These are phyloP conservation scores for Philhelius pedissequus DNA, from an alignment of 2,888 invertebrate species.

Conservation along the genomic window DNA sequence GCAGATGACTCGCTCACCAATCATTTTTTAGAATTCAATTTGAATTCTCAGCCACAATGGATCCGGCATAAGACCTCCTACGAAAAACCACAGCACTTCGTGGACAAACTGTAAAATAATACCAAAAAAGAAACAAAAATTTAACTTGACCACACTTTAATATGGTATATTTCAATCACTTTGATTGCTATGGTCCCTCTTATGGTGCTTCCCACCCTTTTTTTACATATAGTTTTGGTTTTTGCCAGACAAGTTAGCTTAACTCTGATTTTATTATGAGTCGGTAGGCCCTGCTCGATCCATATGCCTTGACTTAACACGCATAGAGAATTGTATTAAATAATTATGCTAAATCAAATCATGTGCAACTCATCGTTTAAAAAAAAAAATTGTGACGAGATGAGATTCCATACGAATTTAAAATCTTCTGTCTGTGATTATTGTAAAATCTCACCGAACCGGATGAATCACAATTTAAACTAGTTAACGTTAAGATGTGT, in stretches of 20 bases:
- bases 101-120: conserved; percentile 48
- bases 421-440: neutral
- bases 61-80: conserved; percentile 49
- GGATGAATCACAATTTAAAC: conserved; percentile 65
- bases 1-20: conserved; percentile 27
- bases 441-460: conserved; percentile 40
- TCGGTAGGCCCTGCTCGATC: conserved; percentile 25
- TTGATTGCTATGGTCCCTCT: neutral
- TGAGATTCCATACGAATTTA: conserved; percentile 22
- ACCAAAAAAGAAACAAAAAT: neutral
- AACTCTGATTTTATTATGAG: neutral
- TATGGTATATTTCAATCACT: conserved; percentile 24
- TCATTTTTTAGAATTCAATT: neutral
- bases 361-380: conserved; percentile 26
- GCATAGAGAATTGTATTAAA: conserved; percentile 39
- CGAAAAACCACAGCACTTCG: conserved; percentile 62
- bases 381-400: conserved; percentile 11
- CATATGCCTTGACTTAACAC: conserved; percentile 33
- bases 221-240: neutral
- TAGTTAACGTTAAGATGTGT: conserved; percentile 59
- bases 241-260: neutral
- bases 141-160: conserved; percentile 51
- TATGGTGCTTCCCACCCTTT: conserved; percentile 31
- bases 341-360: conserved; percentile 47
- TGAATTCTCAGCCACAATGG: conserved; percentile 23